Conservation (phyloP, 2,113 vertebrate species). For the Hucho hucho region DNA sequence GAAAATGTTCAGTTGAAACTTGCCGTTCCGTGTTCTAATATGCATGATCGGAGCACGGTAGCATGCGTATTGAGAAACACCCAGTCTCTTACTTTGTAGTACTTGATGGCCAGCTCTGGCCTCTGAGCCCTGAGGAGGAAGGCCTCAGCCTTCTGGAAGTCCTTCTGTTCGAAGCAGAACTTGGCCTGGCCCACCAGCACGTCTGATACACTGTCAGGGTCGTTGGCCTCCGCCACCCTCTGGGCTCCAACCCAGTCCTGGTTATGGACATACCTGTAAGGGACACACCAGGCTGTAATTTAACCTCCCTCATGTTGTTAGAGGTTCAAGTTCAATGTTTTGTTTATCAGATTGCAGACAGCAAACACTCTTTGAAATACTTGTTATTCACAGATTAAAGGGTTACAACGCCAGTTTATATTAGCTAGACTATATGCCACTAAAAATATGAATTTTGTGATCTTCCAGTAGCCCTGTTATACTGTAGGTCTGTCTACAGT, state of each 20-base stretch:
- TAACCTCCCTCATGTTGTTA: background rate
- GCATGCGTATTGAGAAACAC: too few relatives aligned
- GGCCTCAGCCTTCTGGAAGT: slow-evolving; percentile 92
- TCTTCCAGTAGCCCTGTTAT: too few relatives aligned
- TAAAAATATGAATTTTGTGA: too few relatives aligned
- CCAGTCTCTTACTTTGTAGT: slow-evolving; percentile 82
- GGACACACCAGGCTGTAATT: slow-evolving; percentile 6
- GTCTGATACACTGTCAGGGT: slow-evolving; percentile 85
- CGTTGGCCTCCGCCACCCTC: slow-evolving; percentile 88
- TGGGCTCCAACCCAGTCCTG: slow-evolving; percentile 89
- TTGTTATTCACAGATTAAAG: too few relatives aligned
- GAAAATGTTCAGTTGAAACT: too few relatives aligned
- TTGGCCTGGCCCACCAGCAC: slow-evolving; percentile 90
- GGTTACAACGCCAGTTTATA: too few relatives aligned
- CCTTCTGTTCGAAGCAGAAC: slow-evolving; percentile 86
- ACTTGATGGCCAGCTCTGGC: slow-evolving; percentile 86
- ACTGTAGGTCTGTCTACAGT: background rate
- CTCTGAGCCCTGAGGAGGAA: slow-evolving; percentile 89
- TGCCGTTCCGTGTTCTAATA: too few relatives aligned
- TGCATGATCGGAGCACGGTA: too few relatives aligned
- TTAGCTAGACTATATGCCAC: too few relatives aligned
- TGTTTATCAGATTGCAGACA: too few relatives aligned
- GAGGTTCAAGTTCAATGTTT: too few relatives aligned
- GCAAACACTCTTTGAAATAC: too few relatives aligned
- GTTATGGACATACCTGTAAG: slow-evolving; percentile 87